phyloP scores from a whole-genome alignment of 2,888 invertebrate species.

The Hyposoter didymator region DNA sequence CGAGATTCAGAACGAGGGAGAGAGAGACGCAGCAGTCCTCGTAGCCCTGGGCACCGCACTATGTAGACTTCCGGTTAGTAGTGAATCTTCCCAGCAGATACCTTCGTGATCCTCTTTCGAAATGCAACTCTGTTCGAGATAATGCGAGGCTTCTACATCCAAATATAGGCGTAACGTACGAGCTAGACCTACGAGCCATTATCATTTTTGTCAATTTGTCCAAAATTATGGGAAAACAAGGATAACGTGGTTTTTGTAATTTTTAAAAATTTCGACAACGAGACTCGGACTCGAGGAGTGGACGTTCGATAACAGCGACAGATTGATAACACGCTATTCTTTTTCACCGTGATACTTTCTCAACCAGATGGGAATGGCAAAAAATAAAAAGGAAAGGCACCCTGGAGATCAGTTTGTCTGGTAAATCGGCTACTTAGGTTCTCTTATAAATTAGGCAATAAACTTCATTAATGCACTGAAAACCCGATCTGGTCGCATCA shows the following conservation, averaged over 20 bases:
- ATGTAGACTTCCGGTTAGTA: slow-evolving; percentile 34
- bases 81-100: slow-evolving; percentile 25
- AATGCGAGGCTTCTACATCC: neutral
- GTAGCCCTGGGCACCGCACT: slow-evolving; percentile 45
- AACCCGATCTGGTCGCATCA: no score
- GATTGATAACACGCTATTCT: slow-evolving; percentile 66
- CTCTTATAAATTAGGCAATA: slow-evolving; percentile 73
- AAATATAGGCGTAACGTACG: neutral
- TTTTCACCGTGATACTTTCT: slow-evolving; percentile 51
- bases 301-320: slow-evolving; percentile 28
- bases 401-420: slow-evolving; percentile 70
- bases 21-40: slow-evolving; percentile 36
- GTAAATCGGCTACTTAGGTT: slow-evolving; percentile 75
- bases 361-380: slow-evolving; percentile 47
- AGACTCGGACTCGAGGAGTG: slow-evolving; percentile 7
- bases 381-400: slow-evolving; percentile 31
- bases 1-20: slow-evolving; percentile 37
- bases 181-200: neutral
- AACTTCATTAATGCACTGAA: slow-evolving; percentile 74
- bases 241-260: neutral
- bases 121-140: slow-evolving; percentile 19
- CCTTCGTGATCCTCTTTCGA: slow-evolving; percentile 9
- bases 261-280: slow-evolving; percentile 35
- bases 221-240: neutral
- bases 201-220: neutral